phyloP scores from a whole-genome alignment of 1,140 invertebrate species.

The Lucilia sericata region DNA sequence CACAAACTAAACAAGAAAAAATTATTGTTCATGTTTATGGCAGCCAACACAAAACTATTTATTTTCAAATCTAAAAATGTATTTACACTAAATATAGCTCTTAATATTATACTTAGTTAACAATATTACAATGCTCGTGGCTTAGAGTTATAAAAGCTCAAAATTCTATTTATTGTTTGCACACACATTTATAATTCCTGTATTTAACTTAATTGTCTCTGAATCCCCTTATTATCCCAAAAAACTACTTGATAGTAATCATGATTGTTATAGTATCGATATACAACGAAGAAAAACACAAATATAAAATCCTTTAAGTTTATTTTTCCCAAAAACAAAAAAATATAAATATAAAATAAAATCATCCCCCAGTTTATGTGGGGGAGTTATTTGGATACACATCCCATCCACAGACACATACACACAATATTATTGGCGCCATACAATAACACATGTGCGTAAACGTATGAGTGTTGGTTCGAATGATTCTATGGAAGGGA shows the following conservation, averaged over 20 bases:
- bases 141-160: no score
- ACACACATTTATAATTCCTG: neutral
- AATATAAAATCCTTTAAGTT: neutral
- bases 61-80: no score
- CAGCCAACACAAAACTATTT: no score
- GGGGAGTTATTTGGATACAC: neutral
- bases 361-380: slow-evolving; percentile 1
- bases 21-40: no score
- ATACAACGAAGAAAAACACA: neutral
- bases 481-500: neutral
- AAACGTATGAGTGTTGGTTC: neutral
- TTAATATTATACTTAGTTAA: no score
- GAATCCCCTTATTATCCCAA: slow-evolving; percentile 9
- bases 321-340: no score
- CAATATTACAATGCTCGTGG: no score
- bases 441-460: slow-evolving; percentile 22
- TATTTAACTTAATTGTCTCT: neutral
- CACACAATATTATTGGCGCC: neutral
- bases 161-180: no score
- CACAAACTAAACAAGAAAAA: no score
- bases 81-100: no score
- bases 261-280: neutral
- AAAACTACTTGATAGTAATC: slow-evolving; percentile 5
- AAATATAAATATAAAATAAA: neutral
- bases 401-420: neutral